A percentile compares a stretch with the other conserved stretches of the same genome.
phyloP scores from a whole-genome alignment of 2,888 invertebrate genomes.

The Abrostola tripartita region DNA sequence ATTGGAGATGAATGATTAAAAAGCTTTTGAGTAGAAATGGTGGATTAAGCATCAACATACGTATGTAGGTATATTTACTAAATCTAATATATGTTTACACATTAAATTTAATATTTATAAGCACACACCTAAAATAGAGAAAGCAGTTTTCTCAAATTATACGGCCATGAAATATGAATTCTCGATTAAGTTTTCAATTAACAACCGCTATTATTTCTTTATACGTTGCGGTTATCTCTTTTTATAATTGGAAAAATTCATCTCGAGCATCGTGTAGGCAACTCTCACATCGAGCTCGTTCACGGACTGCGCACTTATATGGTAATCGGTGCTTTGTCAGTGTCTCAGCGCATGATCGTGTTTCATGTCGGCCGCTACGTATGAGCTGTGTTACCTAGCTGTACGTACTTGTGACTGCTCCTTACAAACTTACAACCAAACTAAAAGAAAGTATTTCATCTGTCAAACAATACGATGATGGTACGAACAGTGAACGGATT shows the following conservation, averaged over 20 bases:
- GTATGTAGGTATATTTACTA: too few species aligned
- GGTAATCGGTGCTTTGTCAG: slow-evolving; percentile 70
- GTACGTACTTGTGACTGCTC: slow-evolving; percentile 16
- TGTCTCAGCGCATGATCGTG: slow-evolving; percentile 62
- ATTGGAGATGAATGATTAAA: slow-evolving; percentile 3
- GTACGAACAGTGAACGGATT: slow-evolving; percentile 70
- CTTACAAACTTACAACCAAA: slow-evolving; percentile 31
- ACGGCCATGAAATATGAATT: slow-evolving; percentile 56
- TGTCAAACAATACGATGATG: slow-evolving; percentile 71
- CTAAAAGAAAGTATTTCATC: slow-evolving; percentile 68
- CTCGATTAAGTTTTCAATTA: slow-evolving; percentile 70
- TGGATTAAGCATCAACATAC: slow-evolving; percentile 23
- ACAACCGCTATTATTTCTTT: slow-evolving; percentile 65
- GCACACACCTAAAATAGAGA: slow-evolving; percentile 52
- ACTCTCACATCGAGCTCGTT: slow-evolving; percentile 57
- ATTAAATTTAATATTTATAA: slow-evolving; percentile 52
- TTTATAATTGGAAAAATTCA: slow-evolving; percentile 70
- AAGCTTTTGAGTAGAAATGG: slow-evolving; percentile 32
- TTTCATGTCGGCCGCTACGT: slow-evolving; percentile 56
- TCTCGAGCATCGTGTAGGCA: slow-evolving; percentile 57
- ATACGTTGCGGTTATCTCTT: slow-evolving; percentile 67
- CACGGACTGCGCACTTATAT: slow-evolving; percentile 64
- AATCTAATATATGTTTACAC: slow-evolving; percentile 43
- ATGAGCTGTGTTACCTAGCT: slow-evolving; percentile 29
- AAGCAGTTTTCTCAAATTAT: slow-evolving; percentile 59